These are phyloP conservation scores for Sebastes cheni DNA, from an alignment of 2,797 vertebrate genomes.

Conservation along the genomic window DNA sequence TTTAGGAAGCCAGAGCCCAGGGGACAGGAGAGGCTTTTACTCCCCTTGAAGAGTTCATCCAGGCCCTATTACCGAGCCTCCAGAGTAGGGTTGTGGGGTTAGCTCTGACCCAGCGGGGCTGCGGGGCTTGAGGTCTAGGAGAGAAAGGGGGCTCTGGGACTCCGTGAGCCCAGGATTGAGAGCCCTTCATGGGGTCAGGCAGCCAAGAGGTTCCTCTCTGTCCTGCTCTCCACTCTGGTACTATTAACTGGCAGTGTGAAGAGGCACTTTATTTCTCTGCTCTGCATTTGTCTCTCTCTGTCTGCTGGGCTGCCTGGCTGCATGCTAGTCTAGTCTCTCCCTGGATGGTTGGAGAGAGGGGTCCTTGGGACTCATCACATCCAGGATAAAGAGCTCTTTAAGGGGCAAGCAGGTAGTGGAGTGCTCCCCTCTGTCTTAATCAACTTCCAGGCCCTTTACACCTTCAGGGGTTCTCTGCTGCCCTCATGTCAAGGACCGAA, in stretches of 20 bases:
- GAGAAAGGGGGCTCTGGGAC: constrained; percentile 54
- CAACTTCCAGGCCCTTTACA: constrained; percentile 65
- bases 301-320: constrained; percentile 2
- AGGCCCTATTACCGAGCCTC: constrained; percentile 76
- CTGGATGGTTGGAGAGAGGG: constrained; percentile 43
- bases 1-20: constrained; percentile 39
- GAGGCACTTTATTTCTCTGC: constrained; percentile 71
- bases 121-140: constrained; percentile 52
- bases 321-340: constrained; percentile 38
- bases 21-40: constrained; percentile 71
- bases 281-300: constrained; percentile 64
- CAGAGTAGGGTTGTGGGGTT: constrained; percentile 66
- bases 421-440: constrained; percentile 67
- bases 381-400: constrained; percentile 64
- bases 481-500: constrained; percentile 32
- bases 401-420: constrained; percentile 56
- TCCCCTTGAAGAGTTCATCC: constrained; percentile 82
- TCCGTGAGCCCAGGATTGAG: constrained; percentile 62
- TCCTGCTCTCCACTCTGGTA: constrained; percentile 58
- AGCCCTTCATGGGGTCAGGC: constrained; percentile 71
- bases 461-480: constrained; percentile 31
- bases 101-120: constrained; percentile 61
- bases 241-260: constrained; percentile 74
- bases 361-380: constrained; percentile 60
- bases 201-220: constrained; percentile 58